These are phyloP conservation scores for Neomonachus schauinslandi DNA, from an alignment of 2,113 vertebrate species.

Conservation along the genomic window DNA sequence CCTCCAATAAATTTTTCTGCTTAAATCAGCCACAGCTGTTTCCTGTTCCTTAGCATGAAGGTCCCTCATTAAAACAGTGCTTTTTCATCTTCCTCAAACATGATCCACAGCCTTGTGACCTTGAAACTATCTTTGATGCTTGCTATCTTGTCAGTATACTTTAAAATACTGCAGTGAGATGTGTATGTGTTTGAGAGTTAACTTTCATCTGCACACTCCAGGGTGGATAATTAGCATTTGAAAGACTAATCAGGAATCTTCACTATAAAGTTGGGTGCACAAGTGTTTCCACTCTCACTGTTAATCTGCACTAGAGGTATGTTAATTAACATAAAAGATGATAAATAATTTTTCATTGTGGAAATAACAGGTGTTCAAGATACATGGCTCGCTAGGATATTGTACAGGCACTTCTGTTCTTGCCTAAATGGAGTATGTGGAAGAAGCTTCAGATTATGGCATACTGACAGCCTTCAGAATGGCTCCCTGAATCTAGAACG, in stretches of 20 bases:
- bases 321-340: conserved; percentile 43
- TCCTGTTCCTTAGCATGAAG: not conserved
- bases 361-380: not conserved
- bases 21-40: not conserved
- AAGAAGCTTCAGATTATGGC: not conserved
- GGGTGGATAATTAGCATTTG: conserved; percentile 45
- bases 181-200: conserved; percentile 14
- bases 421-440: not conserved
- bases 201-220: conserved; percentile 32
- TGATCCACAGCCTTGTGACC: not conserved
- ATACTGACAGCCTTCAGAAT: not conserved
- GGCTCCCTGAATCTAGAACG: not conserved
- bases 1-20: not conserved
- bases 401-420: not conserved
- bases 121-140: conserved; percentile 37
- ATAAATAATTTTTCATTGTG: conserved; percentile 39
- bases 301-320: conserved; percentile 11
- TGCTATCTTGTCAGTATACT: conserved; percentile 29
- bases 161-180: conserved; percentile 44
- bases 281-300: not conserved
- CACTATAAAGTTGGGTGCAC: not conserved
- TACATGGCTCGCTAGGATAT: not conserved
- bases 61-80: not conserved
- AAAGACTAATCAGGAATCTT: conserved; percentile 58
- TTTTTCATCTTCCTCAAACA: conserved; percentile 28